Evolutionary conservation across 2,888 invertebrate species (phyloP).

Genomic region (Cylindroiulus punctatus): DNA sequence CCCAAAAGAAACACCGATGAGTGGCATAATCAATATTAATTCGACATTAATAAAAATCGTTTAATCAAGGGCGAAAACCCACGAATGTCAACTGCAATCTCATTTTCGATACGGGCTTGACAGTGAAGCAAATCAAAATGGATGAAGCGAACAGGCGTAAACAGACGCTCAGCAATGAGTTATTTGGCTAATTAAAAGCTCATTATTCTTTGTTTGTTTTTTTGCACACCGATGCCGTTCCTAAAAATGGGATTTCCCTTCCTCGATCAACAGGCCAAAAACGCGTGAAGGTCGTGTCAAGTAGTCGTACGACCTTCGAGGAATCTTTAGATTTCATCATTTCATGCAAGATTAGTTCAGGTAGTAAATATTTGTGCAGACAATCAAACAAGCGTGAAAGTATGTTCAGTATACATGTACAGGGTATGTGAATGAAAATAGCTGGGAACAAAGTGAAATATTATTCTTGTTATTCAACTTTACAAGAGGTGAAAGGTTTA

Average conservation of each 20-base stretch:
- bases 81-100: background rate
- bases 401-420: too few relatives aligned
- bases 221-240: background rate
- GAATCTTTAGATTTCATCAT: background rate
- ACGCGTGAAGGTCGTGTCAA: slow-evolving; percentile 13
- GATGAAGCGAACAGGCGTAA: background rate
- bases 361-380: background rate
- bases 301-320: background rate
- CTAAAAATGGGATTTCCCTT: slow-evolving; percentile 3
- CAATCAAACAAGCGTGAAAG: background rate
- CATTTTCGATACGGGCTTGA: background rate
- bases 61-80: background rate
- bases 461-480: background rate
- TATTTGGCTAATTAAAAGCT: slow-evolving; percentile 8
- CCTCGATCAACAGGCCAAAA: background rate
- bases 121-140: slow-evolving; percentile 35
- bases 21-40: slow-evolving; percentile 29
- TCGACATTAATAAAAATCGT: background rate
- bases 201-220: background rate
- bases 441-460: background rate
- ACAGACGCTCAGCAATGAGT: background rate
- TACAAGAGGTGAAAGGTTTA: background rate
- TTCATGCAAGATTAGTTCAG: background rate
- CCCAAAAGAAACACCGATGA: background rate
- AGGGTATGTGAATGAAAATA: background rate